Evolutionary conservation across 2,113 vertebrate genomes (phyloP).

Genomic region (Regulus satrapa): DNA sequence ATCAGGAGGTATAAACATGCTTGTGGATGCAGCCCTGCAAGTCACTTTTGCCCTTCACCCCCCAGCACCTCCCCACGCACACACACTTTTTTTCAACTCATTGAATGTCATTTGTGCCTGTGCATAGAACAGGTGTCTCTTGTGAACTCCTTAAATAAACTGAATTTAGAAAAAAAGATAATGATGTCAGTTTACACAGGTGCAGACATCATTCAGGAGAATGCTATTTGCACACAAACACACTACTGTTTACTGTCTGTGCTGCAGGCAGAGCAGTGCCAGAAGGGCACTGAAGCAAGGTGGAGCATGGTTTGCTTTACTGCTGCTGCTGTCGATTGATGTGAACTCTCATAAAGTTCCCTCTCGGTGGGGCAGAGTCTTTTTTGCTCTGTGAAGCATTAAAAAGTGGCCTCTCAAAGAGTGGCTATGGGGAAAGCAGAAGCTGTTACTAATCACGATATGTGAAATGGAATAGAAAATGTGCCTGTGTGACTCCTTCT

Average conservation of each 20-base stretch:
- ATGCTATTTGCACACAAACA: slow-evolving; percentile 68
- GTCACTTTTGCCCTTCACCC: not conserved
- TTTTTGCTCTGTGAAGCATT: slow-evolving; percentile 17
- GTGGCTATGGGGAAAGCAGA: not conserved
- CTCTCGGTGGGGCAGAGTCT: not conserved
- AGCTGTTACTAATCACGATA: not conserved
- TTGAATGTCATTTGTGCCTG: slow-evolving; percentile 36
- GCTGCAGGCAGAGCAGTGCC: slow-evolving; percentile 52
- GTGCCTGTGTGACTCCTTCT: not conserved
- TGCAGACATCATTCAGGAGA: slow-evolving; percentile 69
- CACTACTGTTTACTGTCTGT: slow-evolving; percentile 58
- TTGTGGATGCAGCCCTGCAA: not conserved
- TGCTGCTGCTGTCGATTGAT: slow-evolving; percentile 29
- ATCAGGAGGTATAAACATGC: not conserved
- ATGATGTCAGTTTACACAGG: slow-evolving; percentile 71
- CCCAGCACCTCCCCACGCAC: not conserved
- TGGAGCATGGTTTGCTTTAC: slow-evolving; percentile 38
- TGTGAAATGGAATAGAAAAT: not conserved
- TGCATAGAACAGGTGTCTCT: slow-evolving; percentile 64
- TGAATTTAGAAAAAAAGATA: slow-evolving; percentile 22
- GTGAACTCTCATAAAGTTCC: slow-evolving; percentile 30
- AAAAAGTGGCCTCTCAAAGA: not conserved
- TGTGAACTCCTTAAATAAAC: slow-evolving; percentile 64
- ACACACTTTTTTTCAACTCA: not conserved
- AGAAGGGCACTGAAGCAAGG: slow-evolving; percentile 60